Percentiles rank a stretch among this genome's conserved stretches.
phyloP scores from a whole-genome alignment of 2,797 vertebrate species.

The Leucoraja ocellata region DNA sequence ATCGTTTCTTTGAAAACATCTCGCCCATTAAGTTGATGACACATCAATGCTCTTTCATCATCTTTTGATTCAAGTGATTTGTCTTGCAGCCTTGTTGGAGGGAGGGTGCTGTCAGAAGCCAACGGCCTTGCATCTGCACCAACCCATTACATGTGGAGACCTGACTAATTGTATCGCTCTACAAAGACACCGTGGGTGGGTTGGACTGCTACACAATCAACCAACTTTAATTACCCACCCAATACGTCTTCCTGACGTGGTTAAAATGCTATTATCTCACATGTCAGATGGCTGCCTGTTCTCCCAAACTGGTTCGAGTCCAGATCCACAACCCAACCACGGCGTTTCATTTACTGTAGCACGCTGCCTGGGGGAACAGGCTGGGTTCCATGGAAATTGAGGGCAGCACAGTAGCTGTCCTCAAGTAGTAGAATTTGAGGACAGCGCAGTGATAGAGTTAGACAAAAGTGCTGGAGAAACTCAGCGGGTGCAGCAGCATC shows the following conservation, averaged over 20 bases:
- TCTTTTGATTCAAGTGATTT: not conserved
- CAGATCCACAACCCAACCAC: not conserved
- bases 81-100: not conserved
- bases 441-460: no score
- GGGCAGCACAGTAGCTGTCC: no score
- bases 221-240: not conserved
- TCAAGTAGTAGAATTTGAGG: no score
- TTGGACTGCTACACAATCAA: not conserved
- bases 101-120: not conserved
- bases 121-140: not conserved
- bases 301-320: not conserved
- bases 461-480: no score
- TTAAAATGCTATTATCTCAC: not conserved
- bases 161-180: not conserved
- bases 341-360: not conserved
- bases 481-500: no score
- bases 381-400: not conserved
- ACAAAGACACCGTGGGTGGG: not conserved
- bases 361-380: not conserved
- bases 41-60: not conserved
- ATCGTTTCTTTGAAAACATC: not conserved
- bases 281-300: not conserved
- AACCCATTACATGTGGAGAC: not conserved
- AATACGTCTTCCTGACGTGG: not conserved
- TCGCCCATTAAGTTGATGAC: not conserved